Percentiles rank a stretch among this genome's conserved stretches.
Conservation (phyloP, 2,797 vertebrate species). For the Ateles fusciceps region DNA sequence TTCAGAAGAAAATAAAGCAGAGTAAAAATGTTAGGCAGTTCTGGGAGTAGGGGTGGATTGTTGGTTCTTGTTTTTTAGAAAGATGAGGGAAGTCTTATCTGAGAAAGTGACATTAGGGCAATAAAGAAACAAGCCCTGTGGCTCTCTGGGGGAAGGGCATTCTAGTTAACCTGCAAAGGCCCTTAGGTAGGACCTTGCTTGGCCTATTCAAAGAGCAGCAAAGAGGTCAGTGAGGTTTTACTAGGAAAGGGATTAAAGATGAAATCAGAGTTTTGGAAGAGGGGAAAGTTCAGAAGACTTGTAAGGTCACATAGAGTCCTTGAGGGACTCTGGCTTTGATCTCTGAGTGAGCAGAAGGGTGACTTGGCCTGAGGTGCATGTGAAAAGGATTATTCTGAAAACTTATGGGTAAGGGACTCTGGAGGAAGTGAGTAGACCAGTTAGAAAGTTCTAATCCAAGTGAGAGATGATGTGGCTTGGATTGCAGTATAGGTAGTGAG, state of each 20-base stretch:
- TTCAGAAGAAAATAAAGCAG: not conserved
- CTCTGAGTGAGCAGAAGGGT: not conserved
- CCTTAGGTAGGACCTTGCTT: not conserved
- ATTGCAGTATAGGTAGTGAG: not conserved
- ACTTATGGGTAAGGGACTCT: not conserved
- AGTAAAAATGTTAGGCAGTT: not conserved
- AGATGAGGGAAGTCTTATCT: not conserved
- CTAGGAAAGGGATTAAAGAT: not conserved
- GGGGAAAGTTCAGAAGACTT: not conserved
- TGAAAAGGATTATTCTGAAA: not conserved
- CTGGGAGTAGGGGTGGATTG: not conserved
- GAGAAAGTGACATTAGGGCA: not conserved
- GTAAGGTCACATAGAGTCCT: not conserved
- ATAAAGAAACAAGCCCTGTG: not conserved
- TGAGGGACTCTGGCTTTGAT: not conserved
- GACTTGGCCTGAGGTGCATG: not conserved
- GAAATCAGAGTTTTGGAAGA: not conserved
- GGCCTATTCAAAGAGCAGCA: not conserved
- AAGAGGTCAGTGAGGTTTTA: not conserved
- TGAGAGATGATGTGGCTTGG: not conserved
- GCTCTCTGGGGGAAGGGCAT: not conserved
- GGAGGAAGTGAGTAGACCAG: not conserved
- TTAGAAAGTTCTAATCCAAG: not conserved
- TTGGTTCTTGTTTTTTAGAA: not conserved
- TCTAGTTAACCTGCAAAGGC: not conserved